These are phyloP conservation scores for Euzophera pinguis DNA, from an alignment of 2,888 invertebrate species.

Conservation along the genomic window DNA sequence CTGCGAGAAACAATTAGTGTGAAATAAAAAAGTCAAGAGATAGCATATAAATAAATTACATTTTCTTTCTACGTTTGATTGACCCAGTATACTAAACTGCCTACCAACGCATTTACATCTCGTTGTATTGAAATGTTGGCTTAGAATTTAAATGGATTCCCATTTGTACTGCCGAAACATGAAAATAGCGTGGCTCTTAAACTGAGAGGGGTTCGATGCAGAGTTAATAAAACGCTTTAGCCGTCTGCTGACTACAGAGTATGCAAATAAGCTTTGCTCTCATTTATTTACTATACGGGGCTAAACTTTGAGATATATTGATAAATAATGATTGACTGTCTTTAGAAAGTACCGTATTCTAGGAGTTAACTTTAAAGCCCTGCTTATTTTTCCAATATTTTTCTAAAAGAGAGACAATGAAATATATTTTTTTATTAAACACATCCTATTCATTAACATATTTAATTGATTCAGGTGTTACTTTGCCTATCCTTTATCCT, in stretches of 20 bases:
- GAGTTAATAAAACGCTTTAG: conserved; percentile 55
- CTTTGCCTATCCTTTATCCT: too few species aligned
- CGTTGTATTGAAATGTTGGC: conserved; percentile 73
- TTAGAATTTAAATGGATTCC: conserved; percentile 79
- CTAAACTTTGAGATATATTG: background rate
- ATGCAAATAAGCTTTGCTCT: conserved; percentile 34
- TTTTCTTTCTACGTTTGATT: conserved; percentile 7
- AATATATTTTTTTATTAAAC: too few species aligned
- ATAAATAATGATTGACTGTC: background rate
- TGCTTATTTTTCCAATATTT: too few species aligned
- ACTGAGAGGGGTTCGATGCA: conserved; percentile 59
- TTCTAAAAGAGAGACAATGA: too few species aligned
- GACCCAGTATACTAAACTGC: background rate
- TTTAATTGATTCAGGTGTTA: too few species aligned
- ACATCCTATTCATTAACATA: too few species aligned
- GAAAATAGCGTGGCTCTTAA: conserved; percentile 80
- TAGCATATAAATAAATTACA: too few species aligned
- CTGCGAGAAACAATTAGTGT: too few species aligned
- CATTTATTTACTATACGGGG: background rate
- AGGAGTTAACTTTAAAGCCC: too few species aligned
- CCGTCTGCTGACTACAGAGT: conserved; percentile 36
- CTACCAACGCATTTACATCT: conserved; percentile 47
- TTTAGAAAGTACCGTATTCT: too few species aligned
- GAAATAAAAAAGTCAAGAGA: too few species aligned
- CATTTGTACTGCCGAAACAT: conserved; percentile 78